These are phyloP conservation scores for Varecia variegata DNA, from an alignment of 2,797 vertebrate genomes.

Conservation along the genomic window DNA sequence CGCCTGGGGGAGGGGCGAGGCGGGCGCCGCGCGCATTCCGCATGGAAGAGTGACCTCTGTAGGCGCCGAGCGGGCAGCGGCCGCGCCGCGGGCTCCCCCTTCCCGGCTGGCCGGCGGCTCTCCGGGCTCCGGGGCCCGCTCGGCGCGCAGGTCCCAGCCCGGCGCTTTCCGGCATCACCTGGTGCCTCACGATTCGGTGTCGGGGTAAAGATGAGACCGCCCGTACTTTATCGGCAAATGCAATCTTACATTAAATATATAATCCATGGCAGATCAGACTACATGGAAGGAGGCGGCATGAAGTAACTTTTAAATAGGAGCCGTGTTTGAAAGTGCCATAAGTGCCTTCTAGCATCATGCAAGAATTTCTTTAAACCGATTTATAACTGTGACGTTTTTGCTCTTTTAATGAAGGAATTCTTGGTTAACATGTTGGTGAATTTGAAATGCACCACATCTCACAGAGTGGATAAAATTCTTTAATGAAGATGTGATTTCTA, in stretches of 20 bases:
- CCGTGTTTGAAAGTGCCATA: not conserved
- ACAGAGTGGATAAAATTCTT: not conserved
- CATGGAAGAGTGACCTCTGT: slow-evolving; percentile 88
- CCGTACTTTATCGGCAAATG: not conserved
- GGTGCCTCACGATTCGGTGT: not conserved
- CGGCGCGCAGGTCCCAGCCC: not conserved
- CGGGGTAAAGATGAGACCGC: not conserved
- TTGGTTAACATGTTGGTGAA: not conserved
- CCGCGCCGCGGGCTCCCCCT: not conserved
- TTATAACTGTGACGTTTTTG: not conserved
- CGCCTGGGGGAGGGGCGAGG: slow-evolving; percentile 9
- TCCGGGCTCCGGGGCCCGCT: slow-evolving; percentile 27
- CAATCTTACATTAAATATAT: not conserved
- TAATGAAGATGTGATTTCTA: not conserved
- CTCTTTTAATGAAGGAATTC: not conserved
- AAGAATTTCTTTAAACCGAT: not conserved
- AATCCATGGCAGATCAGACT: not conserved
- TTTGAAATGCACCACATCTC: not conserved
- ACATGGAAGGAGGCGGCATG: not conserved
- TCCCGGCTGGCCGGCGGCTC: not conserved
- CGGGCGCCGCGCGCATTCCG: slow-evolving; percentile 56
- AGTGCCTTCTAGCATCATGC: not conserved
- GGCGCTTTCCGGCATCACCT: not conserved
- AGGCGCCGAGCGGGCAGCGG: slow-evolving; percentile 74
- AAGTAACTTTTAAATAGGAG: not conserved